Conservation (phyloP, 2,797 vertebrate species). For the Rhadinocentrus ornatus region DNA sequence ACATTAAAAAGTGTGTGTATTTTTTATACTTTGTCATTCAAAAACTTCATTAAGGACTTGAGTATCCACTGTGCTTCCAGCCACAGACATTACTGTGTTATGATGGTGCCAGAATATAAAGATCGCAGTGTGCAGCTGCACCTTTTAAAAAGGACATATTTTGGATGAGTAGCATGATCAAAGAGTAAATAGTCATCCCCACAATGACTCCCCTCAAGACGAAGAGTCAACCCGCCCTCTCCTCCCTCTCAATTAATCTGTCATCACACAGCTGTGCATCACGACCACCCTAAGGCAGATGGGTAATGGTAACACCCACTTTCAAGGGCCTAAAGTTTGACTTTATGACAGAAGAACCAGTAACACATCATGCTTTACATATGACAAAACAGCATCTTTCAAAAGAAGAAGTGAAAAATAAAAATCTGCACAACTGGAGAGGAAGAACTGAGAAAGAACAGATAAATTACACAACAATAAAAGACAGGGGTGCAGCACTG, state of each 20-base stretch:
- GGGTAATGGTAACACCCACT: constrained; percentile 45
- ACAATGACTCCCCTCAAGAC: constrained; percentile 7
- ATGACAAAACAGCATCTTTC: not conserved
- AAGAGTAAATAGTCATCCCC: constrained; percentile 29
- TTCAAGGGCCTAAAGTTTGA: constrained; percentile 11
- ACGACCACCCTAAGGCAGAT: constrained; percentile 35
- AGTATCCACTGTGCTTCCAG: too few relatives aligned
- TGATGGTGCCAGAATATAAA: constrained; percentile 3
- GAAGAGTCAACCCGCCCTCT: not conserved
- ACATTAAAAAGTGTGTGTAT: too few relatives aligned
- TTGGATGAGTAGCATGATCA: constrained; percentile 27
- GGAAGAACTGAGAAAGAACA: not conserved
- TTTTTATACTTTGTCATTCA: too few relatives aligned
- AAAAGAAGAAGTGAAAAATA: constrained; percentile 1
- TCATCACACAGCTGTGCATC: constrained; percentile 58
- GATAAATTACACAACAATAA: not conserved
- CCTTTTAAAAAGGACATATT: constrained; percentile 25
- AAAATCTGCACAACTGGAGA: constrained; percentile 10
- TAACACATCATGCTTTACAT: not conserved
- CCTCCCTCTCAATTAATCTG: constrained; percentile 31
- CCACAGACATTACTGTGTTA: not conserved
- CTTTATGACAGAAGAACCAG: constrained; percentile 20
- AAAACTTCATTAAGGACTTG: too few relatives aligned
- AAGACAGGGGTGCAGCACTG: not conserved
- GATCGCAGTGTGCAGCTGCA: not conserved